Percentiles rank a stretch among this genome's conserved stretches.
Evolutionary conservation across 2,113 vertebrate species (phyloP).

Genomic region (Paramisgurnus dabryanus): DNA sequence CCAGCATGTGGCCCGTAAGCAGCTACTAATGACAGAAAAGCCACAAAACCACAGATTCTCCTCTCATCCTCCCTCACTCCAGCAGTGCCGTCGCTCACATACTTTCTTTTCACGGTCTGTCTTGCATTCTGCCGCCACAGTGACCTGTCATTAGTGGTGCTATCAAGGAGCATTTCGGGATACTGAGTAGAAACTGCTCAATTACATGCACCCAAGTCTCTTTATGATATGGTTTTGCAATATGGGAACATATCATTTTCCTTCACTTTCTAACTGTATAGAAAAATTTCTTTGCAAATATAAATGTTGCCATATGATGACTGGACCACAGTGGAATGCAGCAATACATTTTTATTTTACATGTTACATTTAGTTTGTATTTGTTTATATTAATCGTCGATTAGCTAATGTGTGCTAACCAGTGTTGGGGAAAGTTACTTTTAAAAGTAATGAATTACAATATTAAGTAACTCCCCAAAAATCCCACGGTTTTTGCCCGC

Average conservation of each 20-base stretch:
- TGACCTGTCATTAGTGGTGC: constrained; percentile 73
- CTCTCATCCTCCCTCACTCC: constrained; percentile 3
- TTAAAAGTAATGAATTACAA: too few species aligned
- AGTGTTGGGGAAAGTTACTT: too few species aligned
- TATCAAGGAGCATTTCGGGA: constrained; percentile 74
- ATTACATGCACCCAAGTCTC: not conserved
- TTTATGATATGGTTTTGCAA: not conserved
- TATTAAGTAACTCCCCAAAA: too few species aligned
- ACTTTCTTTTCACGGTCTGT: constrained; percentile 21
- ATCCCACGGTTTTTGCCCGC: too few species aligned
- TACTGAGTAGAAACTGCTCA: not conserved
- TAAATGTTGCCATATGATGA: not conserved
- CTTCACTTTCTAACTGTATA: not conserved
- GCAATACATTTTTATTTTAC: not conserved
- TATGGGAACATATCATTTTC: constrained; percentile 20
- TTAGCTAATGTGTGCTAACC: too few species aligned
- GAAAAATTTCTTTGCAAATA: not conserved
- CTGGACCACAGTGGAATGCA: not conserved
- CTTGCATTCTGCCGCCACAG: constrained; percentile 23
- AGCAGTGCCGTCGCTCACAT: not conserved
- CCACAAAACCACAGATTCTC: constrained; percentile 44
- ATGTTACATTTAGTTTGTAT: too few species aligned
- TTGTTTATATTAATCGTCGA: too few species aligned
- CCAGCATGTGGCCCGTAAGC: constrained; percentile 22
- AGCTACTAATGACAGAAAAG: constrained; percentile 57